These are phyloP conservation scores for Sardinella longiceps DNA, from an alignment of 2,797 vertebrate species.

Conservation along the genomic window DNA sequence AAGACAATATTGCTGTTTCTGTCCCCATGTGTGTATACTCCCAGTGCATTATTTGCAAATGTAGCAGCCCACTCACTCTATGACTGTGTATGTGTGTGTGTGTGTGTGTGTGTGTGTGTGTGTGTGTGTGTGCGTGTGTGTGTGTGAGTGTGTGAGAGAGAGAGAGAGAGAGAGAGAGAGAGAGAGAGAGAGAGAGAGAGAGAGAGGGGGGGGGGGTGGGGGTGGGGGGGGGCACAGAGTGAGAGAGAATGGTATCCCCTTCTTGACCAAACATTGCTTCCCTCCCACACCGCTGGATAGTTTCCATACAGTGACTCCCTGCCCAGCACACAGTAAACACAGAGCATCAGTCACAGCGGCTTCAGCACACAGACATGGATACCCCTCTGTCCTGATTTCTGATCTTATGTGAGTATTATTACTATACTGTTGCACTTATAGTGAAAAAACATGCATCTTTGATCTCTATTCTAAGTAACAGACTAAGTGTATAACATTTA, in stretches of 20 bases:
- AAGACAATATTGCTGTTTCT: neutral
- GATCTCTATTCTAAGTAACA: too few relatives aligned
- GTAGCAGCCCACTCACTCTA: neutral
- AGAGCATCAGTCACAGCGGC: neutral
- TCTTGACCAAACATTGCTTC: neutral
- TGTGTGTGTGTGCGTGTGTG: neutral
- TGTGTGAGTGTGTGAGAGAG: neutral
- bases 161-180: neutral
- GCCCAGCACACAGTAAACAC: neutral
- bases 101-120: neutral
- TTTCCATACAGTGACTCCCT: neutral
- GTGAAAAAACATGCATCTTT: too few relatives aligned
- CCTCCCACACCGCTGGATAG: neutral
- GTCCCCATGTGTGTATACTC: neutral
- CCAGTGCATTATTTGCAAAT: neutral
- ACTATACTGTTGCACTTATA: neutral
- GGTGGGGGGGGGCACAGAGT: conserved; percentile 9
- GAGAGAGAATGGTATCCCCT: conserved; percentile 17
- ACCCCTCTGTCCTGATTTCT: neutral
- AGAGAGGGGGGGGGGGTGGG: neutral
- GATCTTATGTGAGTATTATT: neutral
- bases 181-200: conserved; percentile 7
- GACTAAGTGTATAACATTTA: too few relatives aligned
- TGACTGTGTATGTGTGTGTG: neutral
- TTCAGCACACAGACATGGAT: neutral